Percentiles rank a stretch among this genome's conserved stretches.
Conservation (phyloP, 2,888 invertebrate genomes). For the Lycaena phlaeas region DNA sequence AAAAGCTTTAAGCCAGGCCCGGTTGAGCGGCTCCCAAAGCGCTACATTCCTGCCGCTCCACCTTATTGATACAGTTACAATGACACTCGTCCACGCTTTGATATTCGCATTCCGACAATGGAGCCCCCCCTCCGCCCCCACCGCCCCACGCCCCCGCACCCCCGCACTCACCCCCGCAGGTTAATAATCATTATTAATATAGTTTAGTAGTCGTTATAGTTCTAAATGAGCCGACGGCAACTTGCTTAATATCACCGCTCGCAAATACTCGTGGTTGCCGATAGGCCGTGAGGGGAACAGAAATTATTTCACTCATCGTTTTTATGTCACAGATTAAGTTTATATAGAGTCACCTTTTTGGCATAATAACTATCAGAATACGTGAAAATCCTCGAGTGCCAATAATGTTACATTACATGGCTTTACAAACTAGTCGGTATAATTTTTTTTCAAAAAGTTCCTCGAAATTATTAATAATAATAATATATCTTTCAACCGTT, state of each 20-base stretch:
- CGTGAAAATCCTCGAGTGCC: too few species aligned
- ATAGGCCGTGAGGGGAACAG: conserved; percentile 25
- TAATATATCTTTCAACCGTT: too few species aligned
- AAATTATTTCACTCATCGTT: neutral
- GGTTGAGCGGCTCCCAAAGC: conserved; percentile 37
- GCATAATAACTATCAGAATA: too few species aligned
- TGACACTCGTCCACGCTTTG: conserved; percentile 51
- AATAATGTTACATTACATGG: too few species aligned
- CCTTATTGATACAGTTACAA: conserved; percentile 44
- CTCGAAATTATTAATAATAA: too few species aligned
- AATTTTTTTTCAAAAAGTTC: too few species aligned
- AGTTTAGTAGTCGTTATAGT: conserved; percentile 52
- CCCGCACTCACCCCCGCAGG: conserved; percentile 28
- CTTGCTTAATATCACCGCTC: conserved; percentile 56
- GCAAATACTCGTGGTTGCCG: conserved; percentile 47
- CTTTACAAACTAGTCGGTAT: too few species aligned
- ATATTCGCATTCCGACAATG: conserved; percentile 24
- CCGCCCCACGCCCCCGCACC: conserved; percentile 19
- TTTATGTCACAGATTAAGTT: too few species aligned
- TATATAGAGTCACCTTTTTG: too few species aligned
- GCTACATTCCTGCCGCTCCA: conserved; percentile 28
- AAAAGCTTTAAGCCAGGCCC: conserved; percentile 36
- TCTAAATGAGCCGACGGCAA: conserved; percentile 50
- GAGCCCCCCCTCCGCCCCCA: conserved; percentile 14
- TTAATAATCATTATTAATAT: conserved; percentile 68